These are phyloP conservation scores for Elachura formosa DNA, from an alignment of 2,113 vertebrate species.

Conservation along the genomic window DNA sequence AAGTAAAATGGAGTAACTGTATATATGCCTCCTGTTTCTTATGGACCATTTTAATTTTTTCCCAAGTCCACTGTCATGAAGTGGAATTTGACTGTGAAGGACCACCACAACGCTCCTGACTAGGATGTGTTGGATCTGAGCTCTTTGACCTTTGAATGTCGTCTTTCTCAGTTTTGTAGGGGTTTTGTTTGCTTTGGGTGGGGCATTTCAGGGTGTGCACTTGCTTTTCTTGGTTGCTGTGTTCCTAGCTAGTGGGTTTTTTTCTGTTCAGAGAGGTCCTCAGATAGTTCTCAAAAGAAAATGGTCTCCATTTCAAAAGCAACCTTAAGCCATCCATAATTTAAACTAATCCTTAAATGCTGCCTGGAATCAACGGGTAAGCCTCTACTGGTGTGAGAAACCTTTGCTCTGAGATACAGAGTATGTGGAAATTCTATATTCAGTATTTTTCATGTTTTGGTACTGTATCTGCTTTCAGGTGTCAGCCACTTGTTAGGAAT, in stretches of 20 bases:
- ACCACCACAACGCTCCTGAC: background rate
- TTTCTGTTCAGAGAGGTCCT: background rate
- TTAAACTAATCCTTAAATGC: background rate
- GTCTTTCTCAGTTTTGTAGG: background rate
- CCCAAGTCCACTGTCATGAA: background rate
- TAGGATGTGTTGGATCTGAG: background rate
- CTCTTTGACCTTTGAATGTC: background rate
- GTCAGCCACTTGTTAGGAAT: background rate
- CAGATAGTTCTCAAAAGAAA: background rate
- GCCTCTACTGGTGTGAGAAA: background rate
- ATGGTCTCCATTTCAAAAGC: background rate
- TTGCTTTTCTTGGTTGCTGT: background rate
- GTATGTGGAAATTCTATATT: background rate
- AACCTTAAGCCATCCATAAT: background rate
- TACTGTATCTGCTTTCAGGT: background rate
- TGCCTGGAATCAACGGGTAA: background rate
- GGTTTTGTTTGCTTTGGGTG: background rate
- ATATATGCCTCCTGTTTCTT: background rate
- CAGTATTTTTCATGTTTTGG: background rate
- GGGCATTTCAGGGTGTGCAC: background rate
- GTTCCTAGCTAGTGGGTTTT: background rate
- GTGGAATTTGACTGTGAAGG: background rate
- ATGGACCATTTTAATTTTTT: fast-evolving
- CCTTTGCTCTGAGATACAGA: background rate
- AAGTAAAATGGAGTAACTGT: background rate